These are phyloP conservation scores for Leptonema lineaticorne DNA, from an alignment of 1,140 invertebrate species.

Conservation along the genomic window DNA sequence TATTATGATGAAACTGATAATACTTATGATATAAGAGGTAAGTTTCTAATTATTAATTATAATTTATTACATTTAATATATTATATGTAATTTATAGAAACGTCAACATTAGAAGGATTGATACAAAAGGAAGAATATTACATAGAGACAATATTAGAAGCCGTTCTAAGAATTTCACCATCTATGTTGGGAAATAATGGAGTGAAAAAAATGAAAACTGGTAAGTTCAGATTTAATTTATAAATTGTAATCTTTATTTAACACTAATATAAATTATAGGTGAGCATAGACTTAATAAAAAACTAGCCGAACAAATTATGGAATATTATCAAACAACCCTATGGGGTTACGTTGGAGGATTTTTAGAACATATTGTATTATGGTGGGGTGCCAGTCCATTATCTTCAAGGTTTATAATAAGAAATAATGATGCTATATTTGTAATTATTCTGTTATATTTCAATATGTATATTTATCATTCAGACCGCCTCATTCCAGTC, in stretches of 20 bases:
- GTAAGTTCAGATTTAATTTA: constrained; percentile 3
- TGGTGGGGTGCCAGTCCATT: constrained; percentile 75
- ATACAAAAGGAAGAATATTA: constrained; percentile 56
- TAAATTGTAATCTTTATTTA: not conserved
- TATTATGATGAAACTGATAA: constrained; percentile 43
- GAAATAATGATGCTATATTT: too few species aligned
- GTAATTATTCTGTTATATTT: too few species aligned
- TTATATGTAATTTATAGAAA: constrained; percentile 25
- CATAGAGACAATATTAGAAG: constrained; percentile 54
- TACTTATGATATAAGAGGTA: constrained; percentile 28
- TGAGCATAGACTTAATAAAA: constrained; percentile 51
- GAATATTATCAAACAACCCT: constrained; percentile 57
- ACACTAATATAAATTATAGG: constrained; percentile 43
- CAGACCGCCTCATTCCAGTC: constrained; percentile 65
- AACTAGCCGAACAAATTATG: constrained; percentile 52
- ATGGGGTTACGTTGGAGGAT: constrained; percentile 73
- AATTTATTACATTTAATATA: not conserved
- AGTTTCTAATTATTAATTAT: not conserved
- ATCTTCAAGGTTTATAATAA: constrained; percentile 56
- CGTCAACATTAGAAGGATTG: constrained; percentile 40
- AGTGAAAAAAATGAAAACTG: constrained; percentile 47
- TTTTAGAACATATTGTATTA: constrained; percentile 73
- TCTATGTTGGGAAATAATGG: constrained; percentile 50
- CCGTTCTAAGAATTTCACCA: constrained; percentile 51
- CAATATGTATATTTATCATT: too few species aligned